phyloP scores from a whole-genome alignment of 2,888 invertebrate species.

The Dione vanillae region DNA sequence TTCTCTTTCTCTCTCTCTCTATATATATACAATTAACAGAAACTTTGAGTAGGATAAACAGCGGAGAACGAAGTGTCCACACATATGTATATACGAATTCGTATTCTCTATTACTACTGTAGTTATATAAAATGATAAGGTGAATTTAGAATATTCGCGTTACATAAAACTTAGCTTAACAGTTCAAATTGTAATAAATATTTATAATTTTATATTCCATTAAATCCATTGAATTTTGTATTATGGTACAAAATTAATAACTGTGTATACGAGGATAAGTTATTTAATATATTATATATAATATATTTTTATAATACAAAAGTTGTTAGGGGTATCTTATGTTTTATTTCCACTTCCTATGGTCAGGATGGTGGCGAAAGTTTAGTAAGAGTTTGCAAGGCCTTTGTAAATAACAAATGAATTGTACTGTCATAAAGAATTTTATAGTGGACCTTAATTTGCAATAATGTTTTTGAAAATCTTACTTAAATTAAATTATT shows the following conservation, averaged over 20 bases:
- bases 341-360: background rate
- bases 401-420: slow-evolving; percentile 6
- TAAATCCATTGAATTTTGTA: too few species aligned
- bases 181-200: too few species aligned
- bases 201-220: too few species aligned
- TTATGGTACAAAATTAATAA: too few species aligned
- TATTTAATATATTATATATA: background rate
- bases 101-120: too few species aligned
- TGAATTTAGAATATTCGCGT: background rate
- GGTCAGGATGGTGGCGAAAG: background rate
- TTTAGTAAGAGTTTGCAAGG: background rate
- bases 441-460: slow-evolving; percentile 4
- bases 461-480: background rate
- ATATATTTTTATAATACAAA: background rate
- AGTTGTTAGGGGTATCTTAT: background rate
- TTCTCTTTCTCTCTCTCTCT: too few species aligned
- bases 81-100: too few species aligned
- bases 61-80: too few species aligned
- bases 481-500: too few species aligned
- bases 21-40: too few species aligned
- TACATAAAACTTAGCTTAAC: too few species aligned
- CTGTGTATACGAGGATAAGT: background rate
- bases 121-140: background rate
- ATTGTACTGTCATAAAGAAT: background rate
- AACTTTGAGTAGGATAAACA: too few species aligned